A percentile compares a stretch with the other conserved stretches of the same genome.
Evolutionary conservation across 1,140 invertebrate species (phyloP).

Genomic region (Listronotus bonariensis): DNA sequence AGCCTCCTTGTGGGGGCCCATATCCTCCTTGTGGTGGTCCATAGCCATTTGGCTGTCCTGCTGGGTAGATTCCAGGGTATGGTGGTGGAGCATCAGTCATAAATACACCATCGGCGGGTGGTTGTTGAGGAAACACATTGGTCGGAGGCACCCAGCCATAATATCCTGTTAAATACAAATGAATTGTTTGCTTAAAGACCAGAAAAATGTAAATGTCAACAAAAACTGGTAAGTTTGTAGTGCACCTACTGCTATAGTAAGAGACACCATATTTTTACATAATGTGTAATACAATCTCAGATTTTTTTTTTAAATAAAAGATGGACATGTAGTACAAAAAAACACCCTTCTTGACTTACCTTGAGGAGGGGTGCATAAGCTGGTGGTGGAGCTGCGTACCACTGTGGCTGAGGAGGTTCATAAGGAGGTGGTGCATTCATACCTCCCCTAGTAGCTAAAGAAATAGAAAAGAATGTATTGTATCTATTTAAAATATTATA

Average conservation of each 20-base stretch:
- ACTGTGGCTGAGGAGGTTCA: slow-evolving; percentile 76
- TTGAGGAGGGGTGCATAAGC: slow-evolving; percentile 80
- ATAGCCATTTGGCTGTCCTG: slow-evolving; percentile 40
- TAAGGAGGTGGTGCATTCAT: slow-evolving; percentile 83
- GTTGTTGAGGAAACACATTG: slow-evolving; percentile 66
- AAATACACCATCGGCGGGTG: slow-evolving; percentile 82
- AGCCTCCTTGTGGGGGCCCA: slow-evolving; percentile 31
- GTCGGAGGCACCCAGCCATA: slow-evolving; percentile 93
- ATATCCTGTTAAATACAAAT: slow-evolving; percentile 63
- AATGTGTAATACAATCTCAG: too few species aligned
- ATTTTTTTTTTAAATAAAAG: too few species aligned
- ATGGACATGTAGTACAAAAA: too few species aligned
- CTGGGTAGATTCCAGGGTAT: slow-evolving; percentile 79
- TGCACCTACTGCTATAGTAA: too few species aligned
- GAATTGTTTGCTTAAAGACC: too few species aligned
- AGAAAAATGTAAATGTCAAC: too few species aligned
- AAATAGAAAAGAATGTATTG: background rate
- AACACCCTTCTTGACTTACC: slow-evolving; percentile 16
- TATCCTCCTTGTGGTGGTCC: slow-evolving; percentile 36
- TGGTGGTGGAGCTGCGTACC: slow-evolving; percentile 89
- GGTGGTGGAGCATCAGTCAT: slow-evolving; percentile 93
- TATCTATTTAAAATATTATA: too few species aligned
- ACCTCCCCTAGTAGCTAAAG: slow-evolving; percentile 43
- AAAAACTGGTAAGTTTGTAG: too few species aligned
- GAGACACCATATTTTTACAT: too few species aligned